A percentile compares a stretch with the other conserved stretches of the same genome.
These are phyloP conservation scores for Loripinus fragilis DNA, from an alignment of 2,888 invertebrate genomes.

Conservation along the genomic window DNA sequence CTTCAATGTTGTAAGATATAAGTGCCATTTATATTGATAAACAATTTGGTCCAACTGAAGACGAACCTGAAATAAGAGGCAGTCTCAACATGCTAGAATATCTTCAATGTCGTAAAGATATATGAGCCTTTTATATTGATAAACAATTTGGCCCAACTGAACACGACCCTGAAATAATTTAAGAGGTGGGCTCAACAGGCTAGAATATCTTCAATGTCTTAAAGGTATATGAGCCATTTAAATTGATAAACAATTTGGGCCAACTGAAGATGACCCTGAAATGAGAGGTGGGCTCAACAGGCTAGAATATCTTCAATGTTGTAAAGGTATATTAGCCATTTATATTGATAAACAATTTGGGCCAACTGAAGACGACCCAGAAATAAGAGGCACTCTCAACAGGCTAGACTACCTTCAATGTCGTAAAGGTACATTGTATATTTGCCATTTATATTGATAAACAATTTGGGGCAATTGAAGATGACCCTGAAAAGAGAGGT, in stretches of 20 bases:
- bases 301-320: too few species aligned
- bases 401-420: conserved; percentile 43
- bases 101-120: conserved; percentile 45
- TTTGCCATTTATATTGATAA: conserved; percentile 55
- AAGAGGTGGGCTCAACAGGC: too few species aligned
- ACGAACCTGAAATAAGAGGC: conserved; percentile 45
- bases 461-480: conserved; percentile 36
- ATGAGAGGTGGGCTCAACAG: too few species aligned
- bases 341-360: conserved; percentile 38
- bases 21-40: too few species aligned
- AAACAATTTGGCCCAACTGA: too few species aligned
- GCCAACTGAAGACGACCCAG: conserved; percentile 50
- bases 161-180: too few species aligned
- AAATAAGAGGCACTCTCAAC: conserved; percentile 28
- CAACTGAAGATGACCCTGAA: too few species aligned
- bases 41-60: conserved; percentile 37
- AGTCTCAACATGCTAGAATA: conserved; percentile 33
- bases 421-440: conserved; percentile 50
- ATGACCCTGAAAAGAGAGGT: conserved; percentile 45
- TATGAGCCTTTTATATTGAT: too few species aligned
- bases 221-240: too few species aligned
- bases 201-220: too few species aligned
- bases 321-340: conserved; percentile 51
- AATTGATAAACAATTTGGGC: too few species aligned
- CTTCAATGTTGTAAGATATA: conserved; percentile 42